phyloP scores from a whole-genome alignment of 2,797 vertebrate species.

The Heliangelus exortis region DNA sequence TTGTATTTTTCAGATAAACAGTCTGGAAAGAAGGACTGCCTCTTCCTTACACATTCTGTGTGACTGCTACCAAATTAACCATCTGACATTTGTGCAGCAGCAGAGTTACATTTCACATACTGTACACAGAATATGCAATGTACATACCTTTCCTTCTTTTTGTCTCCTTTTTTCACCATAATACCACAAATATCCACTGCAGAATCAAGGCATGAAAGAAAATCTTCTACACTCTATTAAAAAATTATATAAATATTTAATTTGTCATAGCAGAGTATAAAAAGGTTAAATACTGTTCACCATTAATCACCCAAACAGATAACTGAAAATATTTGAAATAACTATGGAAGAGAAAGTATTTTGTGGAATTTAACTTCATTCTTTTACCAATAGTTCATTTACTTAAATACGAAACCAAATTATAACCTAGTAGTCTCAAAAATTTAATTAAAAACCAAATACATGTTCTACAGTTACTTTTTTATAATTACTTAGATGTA shows the following conservation, averaged over 20 bases:
- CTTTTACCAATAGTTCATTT: neutral
- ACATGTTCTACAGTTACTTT: neutral
- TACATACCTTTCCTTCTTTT: slow-evolving; percentile 93
- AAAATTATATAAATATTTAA: neutral
- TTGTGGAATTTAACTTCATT: neutral
- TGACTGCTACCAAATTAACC: neutral
- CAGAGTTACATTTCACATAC: neutral
- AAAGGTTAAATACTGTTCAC: neutral
- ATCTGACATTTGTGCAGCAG: neutral
- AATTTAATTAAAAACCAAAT: neutral
- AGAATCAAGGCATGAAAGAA: slow-evolving; percentile 86
- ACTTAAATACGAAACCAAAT: neutral
- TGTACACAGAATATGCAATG: neutral
- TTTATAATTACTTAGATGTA: no score
- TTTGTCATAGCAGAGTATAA: neutral
- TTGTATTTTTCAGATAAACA: neutral
- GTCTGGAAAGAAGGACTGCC: neutral
- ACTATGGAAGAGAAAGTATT: neutral
- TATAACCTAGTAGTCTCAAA: neutral
- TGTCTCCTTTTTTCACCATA: slow-evolving; percentile 93
- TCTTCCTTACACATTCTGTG: neutral
- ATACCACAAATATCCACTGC: slow-evolving; percentile 90
- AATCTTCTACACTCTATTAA: slow-evolving; percentile 89
- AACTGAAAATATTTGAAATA: neutral
- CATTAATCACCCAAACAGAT: neutral